A percentile compares a stretch with the other conserved stretches of the same genome.
phyloP scores from a whole-genome alignment of 2,797 vertebrate genomes.

The Bradypus variegatus region DNA sequence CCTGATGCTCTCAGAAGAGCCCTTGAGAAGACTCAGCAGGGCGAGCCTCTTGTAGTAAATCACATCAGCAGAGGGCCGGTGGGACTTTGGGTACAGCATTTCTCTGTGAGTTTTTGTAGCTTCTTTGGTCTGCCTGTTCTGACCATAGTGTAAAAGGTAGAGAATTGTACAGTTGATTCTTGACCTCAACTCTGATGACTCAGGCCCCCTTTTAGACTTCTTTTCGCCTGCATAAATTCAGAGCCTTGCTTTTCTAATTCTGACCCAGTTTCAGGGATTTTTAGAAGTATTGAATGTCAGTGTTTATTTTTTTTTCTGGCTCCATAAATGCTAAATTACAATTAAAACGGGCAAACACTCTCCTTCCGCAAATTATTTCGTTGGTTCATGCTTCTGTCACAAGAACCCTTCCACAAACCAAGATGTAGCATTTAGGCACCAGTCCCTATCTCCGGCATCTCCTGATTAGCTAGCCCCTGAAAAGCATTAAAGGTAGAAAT shows the following conservation, averaged over 20 bases:
- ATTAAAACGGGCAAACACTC: slow-evolving; percentile 9
- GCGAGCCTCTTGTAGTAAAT: slow-evolving; percentile 3
- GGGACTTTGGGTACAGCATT: background rate
- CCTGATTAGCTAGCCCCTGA: slow-evolving; percentile 45
- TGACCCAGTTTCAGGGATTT: background rate
- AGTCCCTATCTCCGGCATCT: background rate
- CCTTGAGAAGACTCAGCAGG: slow-evolving; percentile 14
- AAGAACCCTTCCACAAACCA: background rate
- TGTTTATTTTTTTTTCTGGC: slow-evolving; percentile 29
- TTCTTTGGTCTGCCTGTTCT: background rate
- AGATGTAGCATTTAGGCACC: slow-evolving; percentile 38
- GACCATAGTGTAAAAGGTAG: background rate
- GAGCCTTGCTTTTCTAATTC: background rate
- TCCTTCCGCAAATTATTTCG: background rate
- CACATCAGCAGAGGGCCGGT: background rate
- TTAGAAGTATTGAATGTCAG: slow-evolving; percentile 23
- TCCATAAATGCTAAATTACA: slow-evolving; percentile 32
- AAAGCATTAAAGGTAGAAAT: slow-evolving; percentile 51
- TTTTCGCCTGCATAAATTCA: background rate
- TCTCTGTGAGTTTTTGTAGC: background rate
- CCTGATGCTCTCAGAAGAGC: background rate
- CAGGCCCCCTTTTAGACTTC: background rate
- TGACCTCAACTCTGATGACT: background rate
- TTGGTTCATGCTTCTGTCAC: background rate
- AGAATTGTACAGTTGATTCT: background rate